A percentile compares a stretch with the other conserved stretches of the same genome.
phyloP scores from a whole-genome alignment of 2,888 invertebrate species.

The Nomada goodeniana region DNA sequence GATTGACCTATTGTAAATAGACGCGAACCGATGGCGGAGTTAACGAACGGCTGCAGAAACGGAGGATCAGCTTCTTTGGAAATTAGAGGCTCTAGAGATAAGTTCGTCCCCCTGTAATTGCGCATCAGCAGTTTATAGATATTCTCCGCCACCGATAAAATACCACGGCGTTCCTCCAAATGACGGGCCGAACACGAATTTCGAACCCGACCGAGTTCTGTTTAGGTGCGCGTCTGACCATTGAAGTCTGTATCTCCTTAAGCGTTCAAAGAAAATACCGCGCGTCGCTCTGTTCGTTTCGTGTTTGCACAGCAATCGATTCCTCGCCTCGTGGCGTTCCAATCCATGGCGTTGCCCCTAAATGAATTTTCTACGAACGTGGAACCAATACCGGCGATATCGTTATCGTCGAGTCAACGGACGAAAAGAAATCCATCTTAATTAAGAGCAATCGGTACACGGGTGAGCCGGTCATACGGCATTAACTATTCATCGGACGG shows the following conservation, averaged over 20 bases:
- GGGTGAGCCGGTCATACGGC: slow-evolving; percentile 10
- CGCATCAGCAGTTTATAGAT: too few relatives aligned
- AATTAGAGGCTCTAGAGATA: background rate
- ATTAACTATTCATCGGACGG: slow-evolving; percentile 57
- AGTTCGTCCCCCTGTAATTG: too few relatives aligned
- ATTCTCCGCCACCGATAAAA: too few relatives aligned
- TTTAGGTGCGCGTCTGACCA: too few relatives aligned
- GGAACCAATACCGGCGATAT: background rate
- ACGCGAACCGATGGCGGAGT: background rate
- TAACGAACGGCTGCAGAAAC: background rate
- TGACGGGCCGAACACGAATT: too few relatives aligned
- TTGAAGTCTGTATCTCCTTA: too few relatives aligned
- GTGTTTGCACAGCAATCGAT: background rate
- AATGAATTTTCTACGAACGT: background rate
- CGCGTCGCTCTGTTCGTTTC: too few relatives aligned
- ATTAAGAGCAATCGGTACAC: slow-evolving; percentile 25
- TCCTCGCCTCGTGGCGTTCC: background rate
- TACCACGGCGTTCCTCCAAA: too few relatives aligned
- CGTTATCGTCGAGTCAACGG: slow-evolving; percentile 28
- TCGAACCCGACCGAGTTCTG: too few relatives aligned
- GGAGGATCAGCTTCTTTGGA: background rate
- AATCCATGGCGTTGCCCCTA: background rate
- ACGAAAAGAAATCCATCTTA: slow-evolving; percentile 47
- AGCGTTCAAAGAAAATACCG: too few relatives aligned
- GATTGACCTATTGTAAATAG: slow-evolving; percentile 43